Evolutionary conservation across 1,140 invertebrate genomes (phyloP), one percentile per base, ranked within the genome.

Genomic region (Dysdera silvatica): DNA sequence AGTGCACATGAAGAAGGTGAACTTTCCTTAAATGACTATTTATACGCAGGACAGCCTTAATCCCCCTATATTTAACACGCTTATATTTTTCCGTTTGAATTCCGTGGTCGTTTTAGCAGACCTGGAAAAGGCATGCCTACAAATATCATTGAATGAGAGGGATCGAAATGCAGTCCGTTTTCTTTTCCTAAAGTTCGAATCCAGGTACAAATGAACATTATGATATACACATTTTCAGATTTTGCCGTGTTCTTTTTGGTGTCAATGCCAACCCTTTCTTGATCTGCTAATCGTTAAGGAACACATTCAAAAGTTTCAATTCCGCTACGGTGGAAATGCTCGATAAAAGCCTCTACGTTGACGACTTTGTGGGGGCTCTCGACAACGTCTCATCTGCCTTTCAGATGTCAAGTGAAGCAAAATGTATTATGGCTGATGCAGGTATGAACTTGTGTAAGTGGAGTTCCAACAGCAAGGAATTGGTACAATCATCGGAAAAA

Each of bases 111-210:
- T 67, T 8, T 28, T 56, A 10, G 52, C 53, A 43, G 65, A 67
- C 35, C 56, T 67, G n/a, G 53, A 67, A 40, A 67, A 67, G 26
- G 55, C 61, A 18, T 67, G 43, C 37, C 53, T 66, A 4, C 47
- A 56, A 12, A 18, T 61, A 2, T n/a, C n/a, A n/a, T n/a, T n/a
- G n/a, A n/a, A n/a, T n/a, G 31, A 40, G 16, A 35, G 18, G 28
- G 60, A 65, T 51, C 41, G 59, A 23, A 37, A 53, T 53, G 51
- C 51, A 37, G 51, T 53, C 14, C 18, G 51, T 24, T 32, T 53
- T 37, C 1, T 53, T 12, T 53, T 5, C 14, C 33, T n/a, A n/a
- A 53, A 37, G 7, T 37, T 33, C 28, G 23, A 53, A 37, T 7
- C 33, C 4, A 18, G 29, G 18, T 24, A 37, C 23, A 35, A 24